These are phyloP conservation scores for Zaprionus africanus DNA, from an alignment of 1,140 invertebrate species.

Conservation along the genomic window DNA sequence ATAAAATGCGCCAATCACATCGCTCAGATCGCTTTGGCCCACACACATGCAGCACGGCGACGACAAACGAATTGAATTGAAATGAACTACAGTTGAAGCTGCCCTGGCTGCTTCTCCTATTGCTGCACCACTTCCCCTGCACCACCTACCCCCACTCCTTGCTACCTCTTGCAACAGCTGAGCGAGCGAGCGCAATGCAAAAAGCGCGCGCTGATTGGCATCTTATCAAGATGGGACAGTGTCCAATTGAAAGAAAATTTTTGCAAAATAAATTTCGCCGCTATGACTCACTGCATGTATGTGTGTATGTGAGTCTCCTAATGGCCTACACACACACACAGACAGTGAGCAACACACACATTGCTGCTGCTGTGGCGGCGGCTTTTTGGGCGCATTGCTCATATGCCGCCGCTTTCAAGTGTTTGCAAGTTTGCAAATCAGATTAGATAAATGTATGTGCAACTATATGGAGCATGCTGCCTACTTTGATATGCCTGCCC, in stretches of 20 bases:
- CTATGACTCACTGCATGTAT: conserved; percentile 43
- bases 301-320: no score
- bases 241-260: conserved; percentile 81
- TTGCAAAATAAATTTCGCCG: conserved; percentile 78
- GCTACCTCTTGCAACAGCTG: not conserved
- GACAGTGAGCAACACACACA: not conserved
- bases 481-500: conserved; percentile 59
- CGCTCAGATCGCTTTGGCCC: conserved; percentile 52
- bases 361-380: conserved; percentile 15
- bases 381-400: conserved; percentile 53
- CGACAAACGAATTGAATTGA: conserved; percentile 81
- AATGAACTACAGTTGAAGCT: conserved; percentile 60
- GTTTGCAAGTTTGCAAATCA: conserved; percentile 65
- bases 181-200: conserved; percentile 54
- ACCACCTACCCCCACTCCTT: no score
- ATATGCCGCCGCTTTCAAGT: conserved; percentile 36
- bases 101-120: conserved; percentile 19
- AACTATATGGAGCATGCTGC: conserved; percentile 51
- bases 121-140: conserved; percentile 8
- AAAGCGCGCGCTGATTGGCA: conserved; percentile 80
- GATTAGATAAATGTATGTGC: conserved; percentile 49
- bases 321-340: conserved; percentile 19
- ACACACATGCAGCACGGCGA: conserved; percentile 47
- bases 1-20: conserved; percentile 79
- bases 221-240: conserved; percentile 83